Conservation (phyloP, 1,140 invertebrate species). For the Sarcophaga bullata region DNA sequence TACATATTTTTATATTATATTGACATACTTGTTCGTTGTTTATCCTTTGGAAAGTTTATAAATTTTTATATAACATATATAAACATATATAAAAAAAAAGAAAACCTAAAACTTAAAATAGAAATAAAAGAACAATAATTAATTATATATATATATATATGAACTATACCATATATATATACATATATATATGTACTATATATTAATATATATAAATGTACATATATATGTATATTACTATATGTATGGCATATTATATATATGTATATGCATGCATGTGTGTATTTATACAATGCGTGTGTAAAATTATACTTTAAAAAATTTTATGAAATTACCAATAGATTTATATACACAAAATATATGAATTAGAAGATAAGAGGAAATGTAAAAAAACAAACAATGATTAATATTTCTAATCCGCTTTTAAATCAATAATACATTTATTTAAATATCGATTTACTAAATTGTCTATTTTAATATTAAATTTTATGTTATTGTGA, state of each 20-base stretch:
- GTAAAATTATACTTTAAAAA: conserved; percentile 6
- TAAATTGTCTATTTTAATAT: neutral
- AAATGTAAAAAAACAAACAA: neutral
- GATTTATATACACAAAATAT: neutral
- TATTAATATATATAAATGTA: too few species aligned
- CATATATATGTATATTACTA: neutral
- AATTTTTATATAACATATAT: too few species aligned
- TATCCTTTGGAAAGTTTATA: too few species aligned
- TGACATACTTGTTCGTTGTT: too few species aligned
- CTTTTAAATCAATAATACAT: conserved; percentile 45
- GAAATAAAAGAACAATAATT: too few species aligned
- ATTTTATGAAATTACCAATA: neutral
- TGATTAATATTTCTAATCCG: conserved; percentile 45
- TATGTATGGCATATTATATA: too few species aligned
- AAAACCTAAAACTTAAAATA: too few species aligned
- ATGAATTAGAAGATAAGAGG: neutral
- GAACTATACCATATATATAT: too few species aligned
- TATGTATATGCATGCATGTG: neutral
- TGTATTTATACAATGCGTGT: conserved; percentile 6
- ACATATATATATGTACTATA: too few species aligned
- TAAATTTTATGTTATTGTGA: neutral
- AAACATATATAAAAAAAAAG: too few species aligned
- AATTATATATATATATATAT: too few species aligned
- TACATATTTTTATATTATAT: neutral
- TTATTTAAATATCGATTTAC: conserved; percentile 31